These are phyloP conservation scores for Strix aluco DNA, from an alignment of 2,113 vertebrate species.

Conservation along the genomic window DNA sequence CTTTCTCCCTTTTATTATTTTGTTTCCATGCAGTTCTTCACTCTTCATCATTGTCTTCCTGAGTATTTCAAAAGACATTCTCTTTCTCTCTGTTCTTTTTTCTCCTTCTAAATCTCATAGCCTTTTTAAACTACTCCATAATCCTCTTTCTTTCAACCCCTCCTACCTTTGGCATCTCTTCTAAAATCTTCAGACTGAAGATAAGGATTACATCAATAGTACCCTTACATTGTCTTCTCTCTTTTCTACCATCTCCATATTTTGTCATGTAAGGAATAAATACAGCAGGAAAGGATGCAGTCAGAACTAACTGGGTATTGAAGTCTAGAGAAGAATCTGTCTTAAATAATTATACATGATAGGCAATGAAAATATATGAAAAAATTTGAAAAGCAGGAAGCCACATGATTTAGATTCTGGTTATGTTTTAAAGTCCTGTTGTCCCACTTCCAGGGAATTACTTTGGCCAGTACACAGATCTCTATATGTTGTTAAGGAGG, in stretches of 20 bases:
- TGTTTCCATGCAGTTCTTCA: neutral
- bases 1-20: neutral
- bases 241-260: neutral
- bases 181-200: neutral
- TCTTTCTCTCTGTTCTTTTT: neutral
- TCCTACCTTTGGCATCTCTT: neutral
- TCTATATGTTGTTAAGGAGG: neutral
- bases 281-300: neutral
- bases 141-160: neutral
- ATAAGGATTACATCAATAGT: neutral
- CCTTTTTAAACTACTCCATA: neutral
- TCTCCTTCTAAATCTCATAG: neutral
- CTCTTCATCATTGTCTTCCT: neutral
- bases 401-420: neutral
- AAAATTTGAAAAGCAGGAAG: neutral
- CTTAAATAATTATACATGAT: neutral
- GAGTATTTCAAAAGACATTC: neutral
- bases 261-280: neutral
- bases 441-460: neutral
- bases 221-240: neutral
- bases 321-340: neutral
- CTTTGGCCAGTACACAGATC: neutral
- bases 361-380: neutral
- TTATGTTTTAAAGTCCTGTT: neutral
- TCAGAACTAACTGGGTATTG: neutral